Conservation (phyloP, 1,140 invertebrate species). For the Neodiprion pinetum region DNA sequence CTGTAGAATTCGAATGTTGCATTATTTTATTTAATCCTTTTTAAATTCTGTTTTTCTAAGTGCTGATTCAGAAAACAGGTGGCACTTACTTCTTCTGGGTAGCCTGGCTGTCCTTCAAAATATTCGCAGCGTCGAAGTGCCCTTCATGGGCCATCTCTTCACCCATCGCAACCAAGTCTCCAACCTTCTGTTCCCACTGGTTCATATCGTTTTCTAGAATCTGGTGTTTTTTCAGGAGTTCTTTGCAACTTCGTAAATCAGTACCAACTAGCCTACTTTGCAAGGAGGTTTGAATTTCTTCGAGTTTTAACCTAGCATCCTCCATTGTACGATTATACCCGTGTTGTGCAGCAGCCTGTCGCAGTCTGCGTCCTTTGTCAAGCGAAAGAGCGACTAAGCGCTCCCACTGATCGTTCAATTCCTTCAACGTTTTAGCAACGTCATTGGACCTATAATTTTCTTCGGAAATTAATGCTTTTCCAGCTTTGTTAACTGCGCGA, state of each 20-base stretch:
- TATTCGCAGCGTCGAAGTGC: conserved; percentile 91
- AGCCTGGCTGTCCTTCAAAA: conserved; percentile 78
- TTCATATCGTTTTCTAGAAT: conserved; percentile 81
- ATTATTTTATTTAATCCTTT: too few species aligned
- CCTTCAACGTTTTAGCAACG: conserved; percentile 69
- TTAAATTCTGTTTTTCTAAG: too few species aligned
- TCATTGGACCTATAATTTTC: conserved; percentile 75
- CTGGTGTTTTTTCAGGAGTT: conserved; percentile 85
- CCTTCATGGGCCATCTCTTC: conserved; percentile 90
- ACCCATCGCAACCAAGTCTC: conserved; percentile 79
- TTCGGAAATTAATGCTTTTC: conserved; percentile 73
- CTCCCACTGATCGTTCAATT: conserved; percentile 79
- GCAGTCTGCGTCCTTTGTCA: conserved; percentile 84
- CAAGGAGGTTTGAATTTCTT: conserved; percentile 79
- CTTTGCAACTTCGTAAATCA: conserved; percentile 88
- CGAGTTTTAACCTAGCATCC: conserved; percentile 81
- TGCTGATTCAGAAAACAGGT: too few species aligned
- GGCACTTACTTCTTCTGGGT: conserved; percentile 70
- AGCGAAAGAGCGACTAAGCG: conserved; percentile 72
- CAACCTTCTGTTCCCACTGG: conserved; percentile 79
- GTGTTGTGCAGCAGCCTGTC: conserved; percentile 80
- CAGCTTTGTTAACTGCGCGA: conserved; percentile 82
- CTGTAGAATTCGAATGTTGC: too few species aligned
- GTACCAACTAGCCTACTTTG: conserved; percentile 81
- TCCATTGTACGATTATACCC: conserved; percentile 80